Evolutionary conservation across 1,140 invertebrate species (phyloP).

Genomic region (Paramacrobiotus metropolitanus): DNA sequence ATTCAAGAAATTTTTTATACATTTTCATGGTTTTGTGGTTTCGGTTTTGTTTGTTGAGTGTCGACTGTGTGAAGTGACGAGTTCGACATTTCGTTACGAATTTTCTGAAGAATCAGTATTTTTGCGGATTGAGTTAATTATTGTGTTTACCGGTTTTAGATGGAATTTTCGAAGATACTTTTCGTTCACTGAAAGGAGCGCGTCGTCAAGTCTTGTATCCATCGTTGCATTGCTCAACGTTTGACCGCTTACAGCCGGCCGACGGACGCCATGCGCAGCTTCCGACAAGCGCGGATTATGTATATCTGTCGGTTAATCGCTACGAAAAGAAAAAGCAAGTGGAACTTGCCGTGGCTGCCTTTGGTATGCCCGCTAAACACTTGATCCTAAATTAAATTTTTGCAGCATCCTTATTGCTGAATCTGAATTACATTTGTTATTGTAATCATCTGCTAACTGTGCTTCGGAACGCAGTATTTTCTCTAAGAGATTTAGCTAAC

Average conservation of each 20-base stretch:
- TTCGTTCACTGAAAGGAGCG: constrained; percentile 35
- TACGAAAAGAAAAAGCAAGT: constrained; percentile 94
- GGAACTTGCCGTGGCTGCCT: constrained; percentile 48
- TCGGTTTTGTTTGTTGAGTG: too few species aligned
- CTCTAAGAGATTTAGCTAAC: too few species aligned
- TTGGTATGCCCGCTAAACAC: constrained; percentile 34
- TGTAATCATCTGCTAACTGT: too few species aligned
- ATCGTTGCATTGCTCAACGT: constrained; percentile 56
- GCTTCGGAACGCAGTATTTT: too few species aligned
- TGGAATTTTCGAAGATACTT: constrained; percentile 57
- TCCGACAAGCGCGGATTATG: constrained; percentile 9
- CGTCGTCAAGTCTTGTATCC: constrained; percentile 71
- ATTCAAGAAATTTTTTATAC: too few species aligned
- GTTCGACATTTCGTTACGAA: too few species aligned
- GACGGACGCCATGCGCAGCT: background rate
- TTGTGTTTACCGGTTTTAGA: constrained; percentile 19
- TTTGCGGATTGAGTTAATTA: too few species aligned
- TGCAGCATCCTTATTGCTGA: constrained; percentile 16
- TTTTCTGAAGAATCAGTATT: too few species aligned
- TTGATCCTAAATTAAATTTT: background rate
- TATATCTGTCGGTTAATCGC: constrained; percentile 83
- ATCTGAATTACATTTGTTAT: background rate
- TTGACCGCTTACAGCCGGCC: constrained; percentile 26
- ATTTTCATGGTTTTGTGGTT: too few species aligned
- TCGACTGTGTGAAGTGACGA: too few species aligned